These are phyloP conservation scores for Brachionus calyciflorus DNA, from an alignment of 1,140 invertebrate genomes.

Conservation along the genomic window DNA sequence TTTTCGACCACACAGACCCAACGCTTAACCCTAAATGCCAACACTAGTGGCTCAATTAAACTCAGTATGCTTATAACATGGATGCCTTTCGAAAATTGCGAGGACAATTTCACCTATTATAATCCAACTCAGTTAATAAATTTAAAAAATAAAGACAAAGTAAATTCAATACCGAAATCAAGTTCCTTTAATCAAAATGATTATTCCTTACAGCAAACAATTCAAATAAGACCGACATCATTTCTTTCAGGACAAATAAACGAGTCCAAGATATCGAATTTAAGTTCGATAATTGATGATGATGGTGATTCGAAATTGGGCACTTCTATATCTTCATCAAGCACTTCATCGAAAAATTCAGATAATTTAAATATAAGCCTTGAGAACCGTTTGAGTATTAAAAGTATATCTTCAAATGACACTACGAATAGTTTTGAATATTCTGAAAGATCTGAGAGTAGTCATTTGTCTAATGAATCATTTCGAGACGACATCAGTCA, in stretches of 20 bases:
- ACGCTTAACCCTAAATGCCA: slow-evolving; percentile 68
- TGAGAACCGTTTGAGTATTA: background rate
- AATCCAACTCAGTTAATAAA: slow-evolving; percentile 11
- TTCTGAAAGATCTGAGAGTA: background rate
- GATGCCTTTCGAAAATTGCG: slow-evolving; percentile 57
- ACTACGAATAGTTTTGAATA: slow-evolving; percentile 25
- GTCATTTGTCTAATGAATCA: background rate
- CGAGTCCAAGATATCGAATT: background rate
- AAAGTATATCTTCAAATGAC: slow-evolving; percentile 4
- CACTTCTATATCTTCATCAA: slow-evolving; percentile 5
- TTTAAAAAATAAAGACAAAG: background rate
- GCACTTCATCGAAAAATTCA: background rate
- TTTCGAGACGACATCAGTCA: background rate
- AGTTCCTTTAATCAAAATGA: background rate
- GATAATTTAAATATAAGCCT: background rate
- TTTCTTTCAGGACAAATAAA: background rate
- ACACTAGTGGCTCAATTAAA: slow-evolving; percentile 67
- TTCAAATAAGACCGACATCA: background rate
- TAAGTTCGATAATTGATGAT: background rate
- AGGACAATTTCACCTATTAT: slow-evolving; percentile 11
- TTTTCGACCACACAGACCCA: slow-evolving; percentile 66
- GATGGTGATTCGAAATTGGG: background rate
- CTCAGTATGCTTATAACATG: slow-evolving; percentile 67
- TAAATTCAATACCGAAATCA: background rate
- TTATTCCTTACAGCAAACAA: background rate